Conservation (phyloP, 2,797 vertebrate genomes). For the Fistularia tabacaria region DNA sequence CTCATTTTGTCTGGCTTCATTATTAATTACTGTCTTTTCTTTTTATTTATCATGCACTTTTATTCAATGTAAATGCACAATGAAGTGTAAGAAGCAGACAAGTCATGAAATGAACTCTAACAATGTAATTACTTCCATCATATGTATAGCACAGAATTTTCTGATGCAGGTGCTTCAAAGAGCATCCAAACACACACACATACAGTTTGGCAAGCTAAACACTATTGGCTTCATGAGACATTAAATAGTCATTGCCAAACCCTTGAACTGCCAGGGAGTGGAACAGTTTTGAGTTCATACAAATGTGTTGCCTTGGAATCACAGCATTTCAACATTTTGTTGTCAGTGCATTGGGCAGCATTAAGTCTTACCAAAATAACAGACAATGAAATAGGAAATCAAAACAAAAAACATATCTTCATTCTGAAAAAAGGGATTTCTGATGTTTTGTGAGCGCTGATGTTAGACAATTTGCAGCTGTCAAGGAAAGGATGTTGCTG, state of each 20-base stretch:
- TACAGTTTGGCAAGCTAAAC: not conserved
- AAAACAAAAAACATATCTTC: not conserved
- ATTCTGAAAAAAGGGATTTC: too few species aligned
- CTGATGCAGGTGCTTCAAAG: too few species aligned
- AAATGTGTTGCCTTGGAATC: not conserved
- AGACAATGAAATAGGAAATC: conserved; percentile 3
- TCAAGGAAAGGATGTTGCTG: too few species aligned
- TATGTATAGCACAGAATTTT: too few species aligned
- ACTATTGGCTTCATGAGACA: not conserved
- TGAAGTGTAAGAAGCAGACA: too few species aligned
- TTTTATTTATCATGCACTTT: not conserved
- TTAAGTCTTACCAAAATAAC: conserved; percentile 5
- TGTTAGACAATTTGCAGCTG: too few species aligned
- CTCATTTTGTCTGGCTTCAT: too few species aligned
- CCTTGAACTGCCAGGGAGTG: not conserved
- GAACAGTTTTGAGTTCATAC: not conserved
- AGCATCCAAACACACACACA: not conserved
- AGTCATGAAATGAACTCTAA: too few species aligned
- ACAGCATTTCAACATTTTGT: not conserved
- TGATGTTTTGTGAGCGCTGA: too few species aligned
- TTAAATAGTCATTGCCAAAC: not conserved
- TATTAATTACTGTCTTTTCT: not conserved
- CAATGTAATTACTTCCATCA: too few species aligned
- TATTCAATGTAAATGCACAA: too few species aligned
- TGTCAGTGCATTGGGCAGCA: conserved; percentile 3